Percentiles rank a stretch among this genome's conserved stretches.
These are phyloP conservation scores for Odontophorus gujanensis DNA, from an alignment of 2,113 vertebrate genomes.

Conservation along the genomic window DNA sequence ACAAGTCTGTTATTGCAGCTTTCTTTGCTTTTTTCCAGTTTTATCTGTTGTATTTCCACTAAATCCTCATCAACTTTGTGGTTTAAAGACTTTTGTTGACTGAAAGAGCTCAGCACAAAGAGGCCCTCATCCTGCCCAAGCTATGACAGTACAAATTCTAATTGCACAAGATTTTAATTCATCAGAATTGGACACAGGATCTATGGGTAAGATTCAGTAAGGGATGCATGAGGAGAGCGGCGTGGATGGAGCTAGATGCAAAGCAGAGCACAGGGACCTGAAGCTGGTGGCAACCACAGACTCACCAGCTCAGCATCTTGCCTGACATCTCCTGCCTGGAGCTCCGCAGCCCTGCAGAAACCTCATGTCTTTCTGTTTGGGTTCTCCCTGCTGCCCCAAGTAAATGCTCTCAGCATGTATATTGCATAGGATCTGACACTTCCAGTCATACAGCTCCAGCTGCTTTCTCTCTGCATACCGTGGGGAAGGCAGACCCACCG, in stretches of 20 bases:
- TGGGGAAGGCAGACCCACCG: no score
- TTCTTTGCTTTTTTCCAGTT: constrained; percentile 16
- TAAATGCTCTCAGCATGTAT: not conserved
- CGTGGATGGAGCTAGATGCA: not conserved
- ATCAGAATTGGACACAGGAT: not conserved
- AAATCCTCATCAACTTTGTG: constrained; percentile 37
- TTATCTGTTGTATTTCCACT: constrained; percentile 24
- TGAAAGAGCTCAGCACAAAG: constrained; percentile 17
- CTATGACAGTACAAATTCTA: not conserved
- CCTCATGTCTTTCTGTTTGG: not conserved
- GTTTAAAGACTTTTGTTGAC: constrained; percentile 45
- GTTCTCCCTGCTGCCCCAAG: not conserved
- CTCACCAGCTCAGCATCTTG: not conserved
- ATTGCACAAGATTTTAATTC: not conserved
- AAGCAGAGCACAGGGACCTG: not conserved
- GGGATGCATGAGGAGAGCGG: not conserved
- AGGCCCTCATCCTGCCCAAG: not conserved
- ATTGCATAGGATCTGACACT: not conserved
- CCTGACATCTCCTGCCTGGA: not conserved
- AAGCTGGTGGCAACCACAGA: not conserved
- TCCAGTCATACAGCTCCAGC: not conserved
- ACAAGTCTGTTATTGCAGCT: not conserved
- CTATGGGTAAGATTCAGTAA: not conserved
- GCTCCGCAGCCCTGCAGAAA: not conserved
- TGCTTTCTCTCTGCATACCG: accelerated